A percentile compares a stretch with the other conserved stretches of the same genome.
Evolutionary conservation across 2,113 vertebrate species (phyloP).

Genomic region (Rafetus swinhoei): DNA sequence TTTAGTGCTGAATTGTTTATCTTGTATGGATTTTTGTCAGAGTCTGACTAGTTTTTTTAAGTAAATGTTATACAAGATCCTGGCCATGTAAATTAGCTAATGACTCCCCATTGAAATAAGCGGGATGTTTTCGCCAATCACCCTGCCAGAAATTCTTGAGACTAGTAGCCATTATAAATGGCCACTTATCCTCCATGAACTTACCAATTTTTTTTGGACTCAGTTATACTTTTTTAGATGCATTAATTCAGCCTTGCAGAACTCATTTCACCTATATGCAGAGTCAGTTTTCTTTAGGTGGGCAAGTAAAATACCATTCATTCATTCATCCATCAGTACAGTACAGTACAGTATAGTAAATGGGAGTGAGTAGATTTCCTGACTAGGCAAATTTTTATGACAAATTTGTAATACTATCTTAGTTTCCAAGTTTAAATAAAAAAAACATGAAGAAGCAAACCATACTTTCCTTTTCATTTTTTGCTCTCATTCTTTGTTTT

Average conservation of each 20-base stretch:
- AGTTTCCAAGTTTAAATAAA: neutral
- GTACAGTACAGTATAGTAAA: neutral
- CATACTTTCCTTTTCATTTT: neutral
- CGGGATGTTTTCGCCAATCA: neutral
- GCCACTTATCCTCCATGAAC: neutral
- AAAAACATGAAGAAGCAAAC: neutral
- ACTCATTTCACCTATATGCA: neutral
- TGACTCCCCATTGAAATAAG: neutral
- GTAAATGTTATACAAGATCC: neutral
- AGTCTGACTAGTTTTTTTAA: neutral
- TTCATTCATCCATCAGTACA: neutral
- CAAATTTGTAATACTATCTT: neutral
- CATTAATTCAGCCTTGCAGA: neutral
- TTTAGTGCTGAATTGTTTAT: slow-evolving; percentile 23
- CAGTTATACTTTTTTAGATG: neutral
- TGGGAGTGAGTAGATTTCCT: neutral
- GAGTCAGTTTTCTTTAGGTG: neutral
- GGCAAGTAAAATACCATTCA: neutral
- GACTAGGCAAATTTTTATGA: neutral
- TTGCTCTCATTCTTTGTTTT: neutral
- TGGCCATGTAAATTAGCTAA: neutral
- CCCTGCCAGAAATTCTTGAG: neutral
- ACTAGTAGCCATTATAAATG: neutral
- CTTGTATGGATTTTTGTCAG: slow-evolving; percentile 22
- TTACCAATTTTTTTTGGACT: neutral